A percentile compares a stretch with the other conserved stretches of the same genome.
These are phyloP conservation scores for Coturnix japonica DNA, from an alignment of 2,113 vertebrate genomes.

Conservation along the genomic window DNA sequence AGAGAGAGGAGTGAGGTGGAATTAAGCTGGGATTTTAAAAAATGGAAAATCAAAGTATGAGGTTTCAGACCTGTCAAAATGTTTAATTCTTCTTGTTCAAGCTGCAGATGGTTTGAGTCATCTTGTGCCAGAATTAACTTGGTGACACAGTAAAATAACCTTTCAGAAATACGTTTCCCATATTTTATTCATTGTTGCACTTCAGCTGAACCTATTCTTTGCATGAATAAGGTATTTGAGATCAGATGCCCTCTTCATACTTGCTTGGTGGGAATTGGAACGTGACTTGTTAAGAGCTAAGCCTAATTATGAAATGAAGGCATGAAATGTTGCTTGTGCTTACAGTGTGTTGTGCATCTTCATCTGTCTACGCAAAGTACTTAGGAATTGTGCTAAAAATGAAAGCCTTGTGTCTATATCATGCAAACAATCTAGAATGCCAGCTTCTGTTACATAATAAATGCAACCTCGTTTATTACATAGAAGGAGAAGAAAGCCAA, in stretches of 20 bases:
- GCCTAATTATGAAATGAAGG: conserved; percentile 57
- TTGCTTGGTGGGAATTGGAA: conserved; percentile 64
- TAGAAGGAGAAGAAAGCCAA: conserved; percentile 2
- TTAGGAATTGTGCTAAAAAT: conserved; percentile 43
- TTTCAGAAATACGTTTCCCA: conserved; percentile 74
- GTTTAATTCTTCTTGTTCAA: conserved; percentile 73
- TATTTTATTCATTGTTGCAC: conserved; percentile 78
- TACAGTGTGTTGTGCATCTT: conserved; percentile 35
- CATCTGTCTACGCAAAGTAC: conserved; percentile 60
- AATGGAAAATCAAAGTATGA: conserved; percentile 70
- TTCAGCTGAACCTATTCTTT: conserved; percentile 74
- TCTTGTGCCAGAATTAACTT: conserved; percentile 76
- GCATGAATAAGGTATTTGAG: conserved; percentile 74
- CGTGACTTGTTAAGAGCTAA: conserved; percentile 61
- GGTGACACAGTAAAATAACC: conserved; percentile 75
- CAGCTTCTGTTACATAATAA: conserved; percentile 57
- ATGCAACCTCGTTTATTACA: neutral
- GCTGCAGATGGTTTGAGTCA: conserved; percentile 76
- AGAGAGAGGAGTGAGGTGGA: conserved; percentile 30
- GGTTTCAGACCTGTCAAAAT: conserved; percentile 74
- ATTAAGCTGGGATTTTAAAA: conserved; percentile 59
- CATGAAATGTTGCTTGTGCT: conserved; percentile 61
- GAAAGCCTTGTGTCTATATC: conserved; percentile 53
- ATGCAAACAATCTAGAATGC: conserved; percentile 60
- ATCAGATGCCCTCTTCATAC: conserved; percentile 62